Evolutionary conservation across 1,140 invertebrate species (phyloP).

Genomic region (Pissodes strobi): DNA sequence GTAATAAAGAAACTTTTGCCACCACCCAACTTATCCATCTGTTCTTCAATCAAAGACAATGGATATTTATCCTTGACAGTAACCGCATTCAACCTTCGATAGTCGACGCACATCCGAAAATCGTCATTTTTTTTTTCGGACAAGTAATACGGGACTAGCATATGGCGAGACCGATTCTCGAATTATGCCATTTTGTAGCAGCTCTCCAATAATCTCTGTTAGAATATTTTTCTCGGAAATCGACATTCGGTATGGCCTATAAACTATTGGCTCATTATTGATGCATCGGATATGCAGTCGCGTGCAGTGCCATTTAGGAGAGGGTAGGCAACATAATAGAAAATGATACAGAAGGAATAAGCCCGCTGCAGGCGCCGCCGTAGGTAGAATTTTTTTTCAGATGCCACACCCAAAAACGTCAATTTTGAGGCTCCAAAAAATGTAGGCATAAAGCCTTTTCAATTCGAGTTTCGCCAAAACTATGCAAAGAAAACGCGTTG

Average conservation of each 20-base stretch:
- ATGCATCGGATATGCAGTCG: neutral
- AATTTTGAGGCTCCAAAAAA: too few species aligned
- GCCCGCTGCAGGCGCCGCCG: too few species aligned
- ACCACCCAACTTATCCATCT: constrained; percentile 44
- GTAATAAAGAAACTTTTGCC: too few species aligned
- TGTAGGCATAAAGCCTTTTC: too few species aligned
- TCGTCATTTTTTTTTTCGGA: constrained; percentile 58
- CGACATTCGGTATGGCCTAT: neutral
- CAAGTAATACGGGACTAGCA: constrained; percentile 56
- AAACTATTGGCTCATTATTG: neutral
- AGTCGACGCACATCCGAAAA: constrained; percentile 60
- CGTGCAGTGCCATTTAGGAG: too few species aligned
- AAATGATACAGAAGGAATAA: too few species aligned
- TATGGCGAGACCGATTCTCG: constrained; percentile 51
- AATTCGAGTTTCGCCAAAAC: too few species aligned
- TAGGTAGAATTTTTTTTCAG: too few species aligned
- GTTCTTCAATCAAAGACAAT: constrained; percentile 43
- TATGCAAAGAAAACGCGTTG: too few species aligned
- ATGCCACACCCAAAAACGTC: too few species aligned
- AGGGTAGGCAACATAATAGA: too few species aligned
- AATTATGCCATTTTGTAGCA: constrained; percentile 40
- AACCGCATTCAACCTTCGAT: constrained; percentile 56
- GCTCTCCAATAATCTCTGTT: neutral
- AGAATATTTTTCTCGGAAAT: neutral
- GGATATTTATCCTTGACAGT: constrained; percentile 49